phyloP scores from a whole-genome alignment of 1,140 invertebrate species.

The Steinernema khuongi region DNA sequence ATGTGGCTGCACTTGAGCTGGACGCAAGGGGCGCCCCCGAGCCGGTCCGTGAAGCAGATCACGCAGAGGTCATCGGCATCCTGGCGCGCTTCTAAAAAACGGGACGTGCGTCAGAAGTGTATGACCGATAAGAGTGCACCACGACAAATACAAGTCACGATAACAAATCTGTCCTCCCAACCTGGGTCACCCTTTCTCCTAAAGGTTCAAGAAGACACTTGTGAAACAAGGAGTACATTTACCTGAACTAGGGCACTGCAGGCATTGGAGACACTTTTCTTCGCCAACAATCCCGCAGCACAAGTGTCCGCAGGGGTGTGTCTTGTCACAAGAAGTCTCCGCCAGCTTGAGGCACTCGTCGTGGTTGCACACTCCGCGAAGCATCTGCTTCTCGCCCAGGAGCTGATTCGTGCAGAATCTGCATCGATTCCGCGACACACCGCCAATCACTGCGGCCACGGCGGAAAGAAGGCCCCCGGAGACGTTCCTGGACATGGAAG shows the following conservation, averaged over 20 bases:
- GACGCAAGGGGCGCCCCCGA: constrained; percentile 87
- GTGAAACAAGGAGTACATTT: not conserved
- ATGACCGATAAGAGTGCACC: too few relatives aligned
- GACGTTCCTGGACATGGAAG: not conserved
- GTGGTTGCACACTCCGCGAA: constrained; percentile 86
- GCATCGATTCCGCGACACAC: constrained; percentile 65
- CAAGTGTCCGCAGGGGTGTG: constrained; percentile 78
- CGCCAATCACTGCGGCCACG: not conserved
- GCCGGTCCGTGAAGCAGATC: constrained; percentile 94
- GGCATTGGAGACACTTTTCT: constrained; percentile 76
- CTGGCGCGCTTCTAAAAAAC: constrained; percentile 64
- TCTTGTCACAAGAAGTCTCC: constrained; percentile 75
- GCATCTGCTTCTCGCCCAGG: constrained; percentile 75
- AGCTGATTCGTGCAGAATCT: constrained; percentile 82
- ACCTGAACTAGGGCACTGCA: constrained; percentile 64
- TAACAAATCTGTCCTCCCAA: constrained; percentile 7
- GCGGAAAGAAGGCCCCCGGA: not conserved
- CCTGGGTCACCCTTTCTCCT: too few relatives aligned
- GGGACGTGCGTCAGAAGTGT: too few relatives aligned
- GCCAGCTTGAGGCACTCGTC: constrained; percentile 75
- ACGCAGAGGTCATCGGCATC: constrained; percentile 99
- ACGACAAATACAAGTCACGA: too few relatives aligned
- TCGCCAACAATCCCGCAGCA: constrained; percentile 85
- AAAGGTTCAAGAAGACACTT: too few relatives aligned
- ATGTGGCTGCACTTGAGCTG: constrained; percentile 89